phyloP scores from a whole-genome alignment of 2,797 vertebrate genomes.

The Amazona ochrocephala region DNA sequence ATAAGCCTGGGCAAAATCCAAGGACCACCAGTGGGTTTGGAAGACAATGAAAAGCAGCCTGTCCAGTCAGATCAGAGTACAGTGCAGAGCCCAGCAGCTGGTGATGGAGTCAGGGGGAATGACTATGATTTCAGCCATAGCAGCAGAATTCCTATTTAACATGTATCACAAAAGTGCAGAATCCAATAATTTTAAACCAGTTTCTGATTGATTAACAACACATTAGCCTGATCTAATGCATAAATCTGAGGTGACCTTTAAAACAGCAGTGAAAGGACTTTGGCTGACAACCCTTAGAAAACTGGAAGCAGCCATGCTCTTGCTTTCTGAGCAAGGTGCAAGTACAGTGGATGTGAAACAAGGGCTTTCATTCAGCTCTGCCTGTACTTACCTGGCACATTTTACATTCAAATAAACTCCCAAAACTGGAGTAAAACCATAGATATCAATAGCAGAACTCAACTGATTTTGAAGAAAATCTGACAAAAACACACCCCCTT shows the following conservation, averaged over 20 bases:
- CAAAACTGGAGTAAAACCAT: not conserved
- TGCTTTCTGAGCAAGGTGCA: not conserved
- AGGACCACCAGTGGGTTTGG: not conserved
- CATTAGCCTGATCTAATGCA: conserved; percentile 1
- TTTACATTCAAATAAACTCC: not conserved
- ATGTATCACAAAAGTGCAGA: not conserved
- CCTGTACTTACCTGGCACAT: not conserved
- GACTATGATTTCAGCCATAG: not conserved
- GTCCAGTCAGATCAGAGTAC: not conserved
- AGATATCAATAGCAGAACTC: not conserved
- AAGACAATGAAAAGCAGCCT: not conserved
- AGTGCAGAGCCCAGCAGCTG: not conserved
- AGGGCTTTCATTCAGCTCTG: not conserved
- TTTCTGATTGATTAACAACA: conserved; percentile 23
- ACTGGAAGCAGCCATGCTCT: not conserved
- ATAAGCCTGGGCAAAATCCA: not conserved
- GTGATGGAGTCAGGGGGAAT: not conserved
- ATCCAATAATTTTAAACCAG: not conserved
- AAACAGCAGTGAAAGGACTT: not conserved
- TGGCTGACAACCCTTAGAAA: not conserved
- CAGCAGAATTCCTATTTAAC: not conserved
- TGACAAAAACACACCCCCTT: not conserved
- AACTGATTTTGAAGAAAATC: not conserved
- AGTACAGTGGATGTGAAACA: not conserved
- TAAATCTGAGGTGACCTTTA: not conserved